Percentiles rank a stretch among this genome's conserved stretches.
Evolutionary conservation across 1,140 invertebrate species (phyloP).

Genomic region (Manduca sexta): DNA sequence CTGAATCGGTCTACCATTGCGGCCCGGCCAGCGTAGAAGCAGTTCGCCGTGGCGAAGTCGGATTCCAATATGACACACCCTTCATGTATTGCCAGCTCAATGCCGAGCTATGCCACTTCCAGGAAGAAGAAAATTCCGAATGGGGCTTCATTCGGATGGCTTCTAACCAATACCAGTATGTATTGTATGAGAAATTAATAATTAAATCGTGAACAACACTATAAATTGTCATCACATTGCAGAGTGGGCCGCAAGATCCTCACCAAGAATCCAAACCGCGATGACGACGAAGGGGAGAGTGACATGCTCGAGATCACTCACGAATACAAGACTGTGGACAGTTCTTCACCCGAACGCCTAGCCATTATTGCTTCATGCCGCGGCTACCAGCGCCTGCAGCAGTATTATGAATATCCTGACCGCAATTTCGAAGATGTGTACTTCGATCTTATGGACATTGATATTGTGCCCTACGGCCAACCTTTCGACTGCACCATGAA

Average conservation of each 20-base stretch:
- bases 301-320: constrained; percentile 81
- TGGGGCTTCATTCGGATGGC: constrained; percentile 78
- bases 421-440: constrained; percentile 76
- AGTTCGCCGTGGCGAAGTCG: constrained; percentile 82
- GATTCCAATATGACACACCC: constrained; percentile 81
- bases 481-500: constrained; percentile 79
- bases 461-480: constrained; percentile 78
- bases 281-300: constrained; percentile 77
- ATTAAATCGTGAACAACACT: no score
- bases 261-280: constrained; percentile 78
- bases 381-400: constrained; percentile 74
- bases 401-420: constrained; percentile 75
- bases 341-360: constrained; percentile 76
- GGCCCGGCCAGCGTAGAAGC: constrained; percentile 83
- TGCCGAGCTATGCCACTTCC: constrained; percentile 82
- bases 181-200: constrained; percentile 9
- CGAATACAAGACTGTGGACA: constrained; percentile 82
- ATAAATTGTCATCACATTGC: constrained; percentile 17
- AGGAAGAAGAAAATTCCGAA: constrained; percentile 77
- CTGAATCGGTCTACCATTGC: constrained; percentile 78
- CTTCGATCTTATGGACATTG: constrained; percentile 81
- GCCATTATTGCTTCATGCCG: constrained; percentile 78
- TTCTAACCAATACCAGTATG: constrained; percentile 78
- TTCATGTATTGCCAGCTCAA: constrained; percentile 88
- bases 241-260: constrained; percentile 83